A percentile compares a stretch with the other conserved stretches of the same genome.
Conservation (phyloP, 2,113 vertebrate species). For the Xiphias gladius region DNA sequence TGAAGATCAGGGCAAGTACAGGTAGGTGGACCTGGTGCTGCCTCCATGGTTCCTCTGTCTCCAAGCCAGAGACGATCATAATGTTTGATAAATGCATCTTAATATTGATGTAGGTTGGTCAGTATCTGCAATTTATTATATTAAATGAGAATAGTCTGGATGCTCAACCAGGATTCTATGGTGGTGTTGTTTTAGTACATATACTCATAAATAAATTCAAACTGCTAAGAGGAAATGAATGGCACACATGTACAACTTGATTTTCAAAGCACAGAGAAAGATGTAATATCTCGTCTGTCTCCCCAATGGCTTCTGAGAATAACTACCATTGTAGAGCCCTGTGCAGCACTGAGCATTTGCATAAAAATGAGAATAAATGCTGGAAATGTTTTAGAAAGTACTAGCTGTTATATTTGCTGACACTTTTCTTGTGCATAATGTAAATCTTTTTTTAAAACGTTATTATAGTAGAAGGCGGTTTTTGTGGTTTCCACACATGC, state of each 20-base stretch:
- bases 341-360: constrained; percentile 7
- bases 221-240: background rate
- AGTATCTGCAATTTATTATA: constrained; percentile 9
- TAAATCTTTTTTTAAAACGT: background rate
- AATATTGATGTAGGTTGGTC: constrained; percentile 17
- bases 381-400: background rate
- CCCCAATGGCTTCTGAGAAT: background rate
- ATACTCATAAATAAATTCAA: background rate
- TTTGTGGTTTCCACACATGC: constrained; percentile 97
- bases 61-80: background rate
- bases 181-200: constrained; percentile 1
- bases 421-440: background rate
- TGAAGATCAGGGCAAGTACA: constrained; percentile 90
- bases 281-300: background rate
- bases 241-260: background rate
- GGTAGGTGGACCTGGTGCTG: constrained; percentile 88
- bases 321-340: constrained; percentile 29
- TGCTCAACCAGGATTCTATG: constrained; percentile 19
- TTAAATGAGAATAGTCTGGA: background rate
- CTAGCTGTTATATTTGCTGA: constrained; percentile 5
- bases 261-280: background rate
- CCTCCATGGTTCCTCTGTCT: constrained; percentile 48
- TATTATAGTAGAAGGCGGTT: background rate
- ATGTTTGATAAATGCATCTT: background rate
- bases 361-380: constrained; percentile 6